Evolutionary conservation across 2,888 invertebrate genomes (phyloP).

Genomic region (Argynnis bischoffii): DNA sequence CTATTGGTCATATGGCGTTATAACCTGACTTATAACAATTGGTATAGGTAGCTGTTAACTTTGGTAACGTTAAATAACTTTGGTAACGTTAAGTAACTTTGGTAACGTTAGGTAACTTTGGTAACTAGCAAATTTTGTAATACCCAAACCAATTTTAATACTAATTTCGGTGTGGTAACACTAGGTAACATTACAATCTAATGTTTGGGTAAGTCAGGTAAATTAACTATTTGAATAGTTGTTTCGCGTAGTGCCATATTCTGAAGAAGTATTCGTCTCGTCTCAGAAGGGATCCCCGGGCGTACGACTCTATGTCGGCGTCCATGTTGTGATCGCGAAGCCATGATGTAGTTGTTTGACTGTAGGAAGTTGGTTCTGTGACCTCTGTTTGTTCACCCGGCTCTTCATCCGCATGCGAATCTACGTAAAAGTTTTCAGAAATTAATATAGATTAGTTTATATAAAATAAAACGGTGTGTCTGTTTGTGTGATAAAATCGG

Average conservation of each 20-base stretch:
- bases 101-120: neutral
- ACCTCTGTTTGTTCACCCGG: conserved; percentile 83
- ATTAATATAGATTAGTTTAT: no score
- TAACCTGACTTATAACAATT: no score
- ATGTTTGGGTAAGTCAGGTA: conserved; percentile 1
- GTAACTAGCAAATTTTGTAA: neutral
- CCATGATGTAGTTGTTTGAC: conserved; percentile 97
- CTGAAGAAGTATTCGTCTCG: conserved; percentile 98
- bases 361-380: conserved; percentile 92
- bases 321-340: conserved; percentile 96
- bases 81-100: conserved; percentile 2
- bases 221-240: conserved; percentile 87
- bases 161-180: neutral
- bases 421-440: conserved; percentile 44
- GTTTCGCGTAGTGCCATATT: conserved; percentile 93
- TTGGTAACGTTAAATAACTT: conserved; percentile 1
- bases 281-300: conserved; percentile 91
- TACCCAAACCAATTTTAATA: neutral
- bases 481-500: no score
- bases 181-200: neutral
- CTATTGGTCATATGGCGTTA: no score
- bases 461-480: no score
- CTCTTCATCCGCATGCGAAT: conserved; percentile 71
- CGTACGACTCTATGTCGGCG: conserved; percentile 94
- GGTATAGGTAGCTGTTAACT: neutral